Percentiles rank a stretch among this genome's conserved stretches.
phyloP scores from a whole-genome alignment of 2,113 vertebrate genomes.

The Oriolus oriolus region DNA sequence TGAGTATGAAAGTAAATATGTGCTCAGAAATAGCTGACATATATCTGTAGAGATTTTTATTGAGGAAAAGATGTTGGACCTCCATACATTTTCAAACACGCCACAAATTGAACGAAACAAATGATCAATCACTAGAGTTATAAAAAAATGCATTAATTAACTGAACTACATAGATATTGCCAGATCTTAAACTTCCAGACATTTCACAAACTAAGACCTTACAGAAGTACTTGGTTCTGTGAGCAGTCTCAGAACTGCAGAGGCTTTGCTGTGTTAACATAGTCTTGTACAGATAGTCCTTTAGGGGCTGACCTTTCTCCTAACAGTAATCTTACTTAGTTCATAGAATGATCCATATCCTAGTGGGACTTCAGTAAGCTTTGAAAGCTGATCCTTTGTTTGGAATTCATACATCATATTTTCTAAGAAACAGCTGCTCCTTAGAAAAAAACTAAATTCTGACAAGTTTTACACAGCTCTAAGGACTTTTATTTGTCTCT shows the following conservation, averaged over 20 bases:
- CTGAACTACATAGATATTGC: not conserved
- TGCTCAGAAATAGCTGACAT: not conserved
- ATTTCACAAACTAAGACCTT: not conserved
- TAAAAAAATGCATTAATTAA: not conserved
- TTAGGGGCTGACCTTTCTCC: not conserved
- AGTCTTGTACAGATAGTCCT: not conserved
- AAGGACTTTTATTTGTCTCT: not conserved
- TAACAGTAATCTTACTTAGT: not conserved
- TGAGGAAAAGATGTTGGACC: not conserved
- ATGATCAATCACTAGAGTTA: not conserved
- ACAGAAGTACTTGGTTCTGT: not conserved
- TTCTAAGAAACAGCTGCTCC: not conserved
- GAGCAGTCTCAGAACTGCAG: not conserved
- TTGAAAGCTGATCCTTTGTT: not conserved
- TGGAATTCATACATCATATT: not conserved
- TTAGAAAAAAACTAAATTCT: not conserved
- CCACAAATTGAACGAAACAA: not conserved
- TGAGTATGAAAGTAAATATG: not conserved
- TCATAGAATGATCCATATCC: not conserved
- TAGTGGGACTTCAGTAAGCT: not conserved
- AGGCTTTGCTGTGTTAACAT: not conserved
- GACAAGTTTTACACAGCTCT: not conserved
- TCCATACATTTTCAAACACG: not conserved
- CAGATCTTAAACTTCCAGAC: not conserved
- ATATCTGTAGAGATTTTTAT: not conserved